A percentile compares a stretch with the other conserved stretches of the same genome.
These are phyloP conservation scores for Drosophila biarmipes DNA, from an alignment of 1,140 invertebrate genomes.

Conservation along the genomic window DNA sequence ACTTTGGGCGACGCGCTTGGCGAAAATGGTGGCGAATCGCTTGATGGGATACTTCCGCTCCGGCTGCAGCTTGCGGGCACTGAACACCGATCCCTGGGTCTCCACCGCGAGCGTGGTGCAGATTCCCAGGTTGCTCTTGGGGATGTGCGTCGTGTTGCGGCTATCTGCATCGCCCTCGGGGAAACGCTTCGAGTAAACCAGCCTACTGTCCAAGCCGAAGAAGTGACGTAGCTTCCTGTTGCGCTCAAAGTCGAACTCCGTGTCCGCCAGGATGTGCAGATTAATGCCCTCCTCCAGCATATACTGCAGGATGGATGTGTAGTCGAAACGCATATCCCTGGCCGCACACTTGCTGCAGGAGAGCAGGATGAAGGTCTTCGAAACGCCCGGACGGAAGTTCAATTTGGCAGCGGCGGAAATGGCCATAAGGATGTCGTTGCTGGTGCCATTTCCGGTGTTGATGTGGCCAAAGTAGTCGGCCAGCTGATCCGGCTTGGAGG, in stretches of 20 bases:
- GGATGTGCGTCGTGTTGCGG: constrained; percentile 89
- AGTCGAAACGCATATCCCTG: constrained; percentile 90
- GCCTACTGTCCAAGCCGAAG: constrained; percentile 90
- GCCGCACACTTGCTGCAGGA: constrained; percentile 91
- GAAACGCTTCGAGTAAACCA: constrained; percentile 92
- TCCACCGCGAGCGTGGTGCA: constrained; percentile 92
- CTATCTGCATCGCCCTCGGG: constrained; percentile 89
- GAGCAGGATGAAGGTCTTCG: constrained; percentile 92
- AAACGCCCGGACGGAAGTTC: constrained; percentile 92
- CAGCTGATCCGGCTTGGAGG: constrained; percentile 85
- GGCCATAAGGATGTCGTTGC: constrained; percentile 90
- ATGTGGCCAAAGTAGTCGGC: constrained; percentile 73
- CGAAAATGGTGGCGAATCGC: constrained; percentile 89
- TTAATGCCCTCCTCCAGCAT: constrained; percentile 92
- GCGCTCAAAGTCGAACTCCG: constrained; percentile 90
- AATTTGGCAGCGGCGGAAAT: constrained; percentile 90
- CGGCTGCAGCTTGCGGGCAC: constrained; percentile 86
- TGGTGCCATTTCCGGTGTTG: constrained; percentile 86
- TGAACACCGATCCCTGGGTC: constrained; percentile 92
- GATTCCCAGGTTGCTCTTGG: constrained; percentile 90
- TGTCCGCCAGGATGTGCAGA: constrained; percentile 93
- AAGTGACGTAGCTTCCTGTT: constrained; percentile 89
- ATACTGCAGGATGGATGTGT: constrained; percentile 90
- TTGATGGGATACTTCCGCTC: constrained; percentile 87
- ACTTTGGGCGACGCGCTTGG: constrained; percentile 88